phyloP scores from a whole-genome alignment of 2,888 invertebrate genomes.

The Bhutanitis thaidina region DNA sequence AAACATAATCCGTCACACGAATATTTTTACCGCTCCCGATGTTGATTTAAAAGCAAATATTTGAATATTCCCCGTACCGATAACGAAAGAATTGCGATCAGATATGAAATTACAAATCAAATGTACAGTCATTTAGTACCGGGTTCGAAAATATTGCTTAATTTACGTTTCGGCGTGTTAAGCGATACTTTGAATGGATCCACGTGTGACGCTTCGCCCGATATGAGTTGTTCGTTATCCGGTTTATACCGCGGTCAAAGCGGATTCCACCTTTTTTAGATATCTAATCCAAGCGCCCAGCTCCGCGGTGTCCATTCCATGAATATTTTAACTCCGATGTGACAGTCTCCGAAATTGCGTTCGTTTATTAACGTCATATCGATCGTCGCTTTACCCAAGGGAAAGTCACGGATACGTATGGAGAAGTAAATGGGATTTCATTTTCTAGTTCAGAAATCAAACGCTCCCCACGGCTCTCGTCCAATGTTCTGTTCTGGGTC shows the following conservation, averaged over 20 bases:
- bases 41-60: constrained; percentile 45
- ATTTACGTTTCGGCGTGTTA: constrained; percentile 37
- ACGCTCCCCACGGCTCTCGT: constrained; percentile 50
- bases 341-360: constrained; percentile 58
- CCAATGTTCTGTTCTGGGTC: constrained; percentile 46
- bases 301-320: constrained; percentile 57
- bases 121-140: constrained; percentile 43
- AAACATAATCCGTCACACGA: constrained; percentile 55
- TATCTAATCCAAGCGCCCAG: constrained; percentile 54
- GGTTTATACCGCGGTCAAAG: constrained; percentile 36
- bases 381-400: constrained; percentile 46
- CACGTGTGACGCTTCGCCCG: constrained; percentile 26
- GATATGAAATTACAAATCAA: constrained; percentile 44
- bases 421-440: constrained; percentile 66
- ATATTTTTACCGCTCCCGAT: constrained; percentile 26
- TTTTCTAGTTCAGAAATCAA: constrained; percentile 75
- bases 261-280: constrained; percentile 50
- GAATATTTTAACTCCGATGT: constrained; percentile 69
- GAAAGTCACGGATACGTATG: constrained; percentile 41
- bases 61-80: constrained; percentile 34
- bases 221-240: constrained; percentile 50
- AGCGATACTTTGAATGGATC: constrained; percentile 32
- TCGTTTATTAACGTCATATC: constrained; percentile 69
- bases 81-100: constrained; percentile 28
- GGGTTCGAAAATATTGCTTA: constrained; percentile 31